phyloP scores from a whole-genome alignment of 1,140 invertebrate species.

The Drosophila watanabei region DNA sequence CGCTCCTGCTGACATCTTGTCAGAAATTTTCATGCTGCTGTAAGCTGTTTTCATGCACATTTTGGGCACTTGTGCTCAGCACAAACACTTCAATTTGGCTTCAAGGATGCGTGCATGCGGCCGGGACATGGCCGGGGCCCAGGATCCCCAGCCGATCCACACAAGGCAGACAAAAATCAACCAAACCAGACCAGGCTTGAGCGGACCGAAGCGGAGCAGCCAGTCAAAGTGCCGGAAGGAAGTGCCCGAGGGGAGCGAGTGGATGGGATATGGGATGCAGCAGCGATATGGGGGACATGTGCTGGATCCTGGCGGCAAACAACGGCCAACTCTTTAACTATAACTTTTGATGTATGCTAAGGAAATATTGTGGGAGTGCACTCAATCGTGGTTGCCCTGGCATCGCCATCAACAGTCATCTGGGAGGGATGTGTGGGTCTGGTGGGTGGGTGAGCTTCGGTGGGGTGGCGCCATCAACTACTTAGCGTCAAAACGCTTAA shows the following conservation, averaged over 20 bases:
- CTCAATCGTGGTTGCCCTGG: constrained; percentile 71
- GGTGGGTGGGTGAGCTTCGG: background rate
- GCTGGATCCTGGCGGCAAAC: constrained; percentile 34
- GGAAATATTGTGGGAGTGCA: constrained; percentile 79
- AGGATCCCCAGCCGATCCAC: constrained; percentile 22
- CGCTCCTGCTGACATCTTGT: constrained; percentile 53
- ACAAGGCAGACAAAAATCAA: constrained; percentile 59
- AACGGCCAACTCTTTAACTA: constrained; percentile 79
- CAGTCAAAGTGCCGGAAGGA: constrained; percentile 74
- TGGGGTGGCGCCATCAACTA: constrained; percentile 67
- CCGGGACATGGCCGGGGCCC: constrained; percentile 14
- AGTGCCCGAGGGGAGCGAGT: constrained; percentile 20
- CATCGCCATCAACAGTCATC: constrained; percentile 24
- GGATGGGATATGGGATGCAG: background rate
- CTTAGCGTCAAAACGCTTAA: constrained; percentile 83
- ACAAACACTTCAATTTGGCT: constrained; percentile 81
- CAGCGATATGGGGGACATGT: constrained; percentile 33
- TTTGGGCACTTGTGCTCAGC: constrained; percentile 76
- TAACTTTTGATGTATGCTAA: constrained; percentile 83
- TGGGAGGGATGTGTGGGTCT: background rate
- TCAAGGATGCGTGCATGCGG: constrained; percentile 65
- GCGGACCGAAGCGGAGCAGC: background rate
- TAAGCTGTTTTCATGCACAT: constrained; percentile 82
- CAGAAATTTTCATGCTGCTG: constrained; percentile 78
- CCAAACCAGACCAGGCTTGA: constrained; percentile 17